Base-by-base conservation (phyloP, 2,888 invertebrate species). In the Polyploca ridens region DNA sequence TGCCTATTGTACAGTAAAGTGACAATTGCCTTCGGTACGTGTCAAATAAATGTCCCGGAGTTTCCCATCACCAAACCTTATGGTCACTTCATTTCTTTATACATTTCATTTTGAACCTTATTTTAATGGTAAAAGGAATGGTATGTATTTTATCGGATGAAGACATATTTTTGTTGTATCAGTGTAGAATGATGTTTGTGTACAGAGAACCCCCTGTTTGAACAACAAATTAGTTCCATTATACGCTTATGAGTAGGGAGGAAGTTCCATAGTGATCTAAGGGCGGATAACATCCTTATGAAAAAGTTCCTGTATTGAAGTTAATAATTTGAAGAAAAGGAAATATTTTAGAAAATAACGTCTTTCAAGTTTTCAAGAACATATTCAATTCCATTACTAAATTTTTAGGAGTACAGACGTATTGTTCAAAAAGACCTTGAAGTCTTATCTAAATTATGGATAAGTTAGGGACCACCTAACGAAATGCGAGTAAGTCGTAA, bases 191-290 rank as follows among this genome's bases (percentile, higher is more conserved):
- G 78, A 84, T 90, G 89, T 92, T 92, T 91, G 89, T 87, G 84
- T 87, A 83, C 82, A 81, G 82, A 88, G 80, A 82, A 83, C 80
- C 90, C 89, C 90, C 83, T 93, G 90, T 93, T 93, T 93, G 92
- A 91, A 90, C 90, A 92, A 91, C 91, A 91, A 93, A 93, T 93
- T 93, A 93, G 91, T 90, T 90, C 83, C 88, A 92, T 93, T 93
- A 92, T 89, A 90, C 91, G 90, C 87, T 88, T 90, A 88, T 90
- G 88, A 89, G 85, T 79, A 81, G 86, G 87, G 85, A 84, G 82
- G 86, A 88, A 85, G 85, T 87, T 75, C 78, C 76, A 80, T 79
- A 83, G 82, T 83, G 76, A 84, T 74, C 80, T 81, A 69, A 73
- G 85, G 82, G 83, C 74, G 73, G 76, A 77, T 69, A 73, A 69